Percentiles rank a stretch among this genome's conserved stretches.
Evolutionary conservation across 2,888 invertebrate genomes (phyloP).

Genomic region (Ceraclea dissimilis): DNA sequence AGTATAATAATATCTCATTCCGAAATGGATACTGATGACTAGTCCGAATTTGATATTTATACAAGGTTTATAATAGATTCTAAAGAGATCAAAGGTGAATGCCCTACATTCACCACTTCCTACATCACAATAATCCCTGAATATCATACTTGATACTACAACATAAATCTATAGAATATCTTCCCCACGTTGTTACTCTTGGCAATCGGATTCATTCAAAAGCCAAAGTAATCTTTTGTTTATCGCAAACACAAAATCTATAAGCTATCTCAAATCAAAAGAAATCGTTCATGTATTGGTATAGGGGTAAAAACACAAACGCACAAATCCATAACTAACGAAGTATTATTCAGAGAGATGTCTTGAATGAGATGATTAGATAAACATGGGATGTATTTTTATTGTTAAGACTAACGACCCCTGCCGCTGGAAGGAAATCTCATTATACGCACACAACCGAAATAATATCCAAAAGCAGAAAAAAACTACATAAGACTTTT

Average conservation of each 20-base stretch:
- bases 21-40: too few species aligned
- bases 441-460: background rate
- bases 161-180: too few species aligned
- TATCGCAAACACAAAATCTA: background rate
- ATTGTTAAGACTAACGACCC: background rate
- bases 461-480: background rate
- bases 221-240: background rate
- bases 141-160: too few species aligned
- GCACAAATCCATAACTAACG: conserved; percentile 20
- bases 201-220: background rate
- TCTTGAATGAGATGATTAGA: background rate
- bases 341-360: conserved; percentile 11
- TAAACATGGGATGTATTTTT: background rate
- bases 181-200: background rate
- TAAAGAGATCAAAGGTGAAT: too few species aligned
- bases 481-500: too few species aligned
- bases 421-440: background rate
- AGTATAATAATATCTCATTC: too few species aligned
- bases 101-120: too few species aligned
- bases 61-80: too few species aligned
- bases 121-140: too few species aligned
- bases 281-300: conserved; percentile 10
- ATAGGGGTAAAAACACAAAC: conserved; percentile 5
- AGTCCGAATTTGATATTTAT: too few species aligned
- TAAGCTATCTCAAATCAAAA: conserved; percentile 18